Evolutionary conservation across 2,888 invertebrate genomes (phyloP).

Genomic region (Phaonia tiefii): DNA sequence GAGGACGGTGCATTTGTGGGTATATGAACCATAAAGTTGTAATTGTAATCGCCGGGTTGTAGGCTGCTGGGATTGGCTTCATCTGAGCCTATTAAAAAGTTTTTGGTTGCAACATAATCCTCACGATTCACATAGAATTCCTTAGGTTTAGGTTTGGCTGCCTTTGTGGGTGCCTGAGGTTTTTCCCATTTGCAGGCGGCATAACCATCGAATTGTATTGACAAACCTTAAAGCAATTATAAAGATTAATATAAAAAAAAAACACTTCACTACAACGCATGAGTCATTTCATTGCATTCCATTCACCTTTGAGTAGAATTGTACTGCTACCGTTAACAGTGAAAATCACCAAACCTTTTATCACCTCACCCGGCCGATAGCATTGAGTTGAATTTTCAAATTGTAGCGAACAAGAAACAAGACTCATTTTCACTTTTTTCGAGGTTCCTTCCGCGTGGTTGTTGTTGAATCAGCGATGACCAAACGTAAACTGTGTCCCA

Average conservation of each 20-base stretch:
- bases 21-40: conserved; percentile 73
- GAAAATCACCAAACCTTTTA: conserved; percentile 70
- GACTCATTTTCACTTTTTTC: conserved; percentile 44
- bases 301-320: conserved; percentile 74
- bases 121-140: conserved; percentile 70
- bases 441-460: neutral
- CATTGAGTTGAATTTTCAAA: conserved; percentile 70
- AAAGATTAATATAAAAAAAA: conserved; percentile 4
- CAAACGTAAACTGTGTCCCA: neutral
- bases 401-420: conserved; percentile 61
- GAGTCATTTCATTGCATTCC: conserved; percentile 68
- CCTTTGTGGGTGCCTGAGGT: conserved; percentile 58
- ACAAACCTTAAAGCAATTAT: conserved; percentile 71
- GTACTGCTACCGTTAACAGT: conserved; percentile 67
- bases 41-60: conserved; percentile 72
- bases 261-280: conserved; percentile 34
- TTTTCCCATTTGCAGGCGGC: conserved; percentile 74
- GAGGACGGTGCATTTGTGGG: conserved; percentile 74
- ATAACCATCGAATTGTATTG: conserved; percentile 74
- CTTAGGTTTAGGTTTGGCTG: conserved; percentile 46
- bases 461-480: neutral
- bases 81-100: conserved; percentile 76
- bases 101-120: conserved; percentile 75
- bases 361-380: conserved; percentile 73
- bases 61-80: conserved; percentile 71